Base-by-base conservation (phyloP, 2,113 vertebrate genomes). In the Cacatua alba region DNA sequence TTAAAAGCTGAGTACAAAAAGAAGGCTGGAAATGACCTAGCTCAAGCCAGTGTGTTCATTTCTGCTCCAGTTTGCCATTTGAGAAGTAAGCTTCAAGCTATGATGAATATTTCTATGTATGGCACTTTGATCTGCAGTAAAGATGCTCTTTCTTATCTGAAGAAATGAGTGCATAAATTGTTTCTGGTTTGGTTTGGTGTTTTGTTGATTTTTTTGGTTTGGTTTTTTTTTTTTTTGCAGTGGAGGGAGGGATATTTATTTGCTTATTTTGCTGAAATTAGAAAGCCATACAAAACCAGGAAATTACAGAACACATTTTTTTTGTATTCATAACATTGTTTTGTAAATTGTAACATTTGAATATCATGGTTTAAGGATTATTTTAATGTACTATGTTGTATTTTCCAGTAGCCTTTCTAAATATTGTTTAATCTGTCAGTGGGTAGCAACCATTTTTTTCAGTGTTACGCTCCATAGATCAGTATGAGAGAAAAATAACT, bases 21-120 rank as follows among this genome's bases (percentile, higher is more conserved):
- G 98, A 98, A 98, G 98, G 98, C 98, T 99, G 98, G 97, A 99
- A 99, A 98, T 99, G 99, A 98, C 98, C 98, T 98, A 98, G 97
- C 98, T 88, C 93, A 95, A 97, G 97, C 97, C 68, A 94, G 91
- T 97, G 96, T 97, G 98, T 98, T 98, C 98, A 98, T 97, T 98
- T 98, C 97, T 98, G 98, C 95, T 97, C 98, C 96, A 97, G 97
- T 98, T 98, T 98, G 98, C 98, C 98, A 98, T 98, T 98, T 98
- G 94, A 96, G 97, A 98, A 98, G 96, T 97, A 96, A 87, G 85
- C 95, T 97, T 96, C 95, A 60, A 96, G 96, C 88, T 88, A 95
- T 85, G 79, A 20, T 87, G 95, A 94, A 92, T 96, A 46, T 92
- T 96, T 95, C 90, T 88, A 33, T 95, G 90, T 94, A 74, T 76